Conservation (phyloP, 2,888 invertebrate species). For the Noctua pronuba region DNA sequence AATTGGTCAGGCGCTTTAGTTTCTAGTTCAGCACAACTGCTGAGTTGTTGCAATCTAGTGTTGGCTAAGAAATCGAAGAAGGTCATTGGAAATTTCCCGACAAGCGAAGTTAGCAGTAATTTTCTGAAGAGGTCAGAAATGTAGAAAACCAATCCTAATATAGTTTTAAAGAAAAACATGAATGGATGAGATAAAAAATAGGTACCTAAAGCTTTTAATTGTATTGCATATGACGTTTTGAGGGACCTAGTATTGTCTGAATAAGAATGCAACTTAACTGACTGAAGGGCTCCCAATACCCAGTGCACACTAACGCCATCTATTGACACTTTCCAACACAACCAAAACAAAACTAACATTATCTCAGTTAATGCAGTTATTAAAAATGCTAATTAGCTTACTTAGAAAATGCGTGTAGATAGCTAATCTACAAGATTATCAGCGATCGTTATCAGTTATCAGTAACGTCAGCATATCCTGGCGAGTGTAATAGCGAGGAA, state of each 20-base stretch:
- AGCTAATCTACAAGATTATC: conserved; percentile 45
- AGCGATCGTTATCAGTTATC: conserved; percentile 40
- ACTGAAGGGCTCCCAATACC: not conserved
- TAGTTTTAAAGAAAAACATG: not conserved
- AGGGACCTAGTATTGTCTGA: not conserved
- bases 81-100: not conserved
- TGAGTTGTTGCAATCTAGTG: not conserved
- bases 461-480: conserved; percentile 14
- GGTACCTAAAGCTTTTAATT: not conserved
- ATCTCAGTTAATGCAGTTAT: not conserved
- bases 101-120: not conserved
- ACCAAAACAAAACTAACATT: not conserved
- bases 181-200: not conserved
- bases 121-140: not conserved
- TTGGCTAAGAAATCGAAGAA: not conserved
- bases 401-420: conserved; percentile 21
- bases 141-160: not conserved
- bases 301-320: conserved; percentile 23
- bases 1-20: conserved; percentile 33
- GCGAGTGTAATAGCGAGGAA: not conserved
- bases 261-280: not conserved
- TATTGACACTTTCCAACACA: not conserved
- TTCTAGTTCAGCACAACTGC: not conserved
- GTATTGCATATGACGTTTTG: not conserved
- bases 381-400: conserved; percentile 42